Evolutionary conservation across 2,888 invertebrate genomes (phyloP), one percentile per base, ranked within the genome.

Genomic region (Zygogramma bicolorata): DNA sequence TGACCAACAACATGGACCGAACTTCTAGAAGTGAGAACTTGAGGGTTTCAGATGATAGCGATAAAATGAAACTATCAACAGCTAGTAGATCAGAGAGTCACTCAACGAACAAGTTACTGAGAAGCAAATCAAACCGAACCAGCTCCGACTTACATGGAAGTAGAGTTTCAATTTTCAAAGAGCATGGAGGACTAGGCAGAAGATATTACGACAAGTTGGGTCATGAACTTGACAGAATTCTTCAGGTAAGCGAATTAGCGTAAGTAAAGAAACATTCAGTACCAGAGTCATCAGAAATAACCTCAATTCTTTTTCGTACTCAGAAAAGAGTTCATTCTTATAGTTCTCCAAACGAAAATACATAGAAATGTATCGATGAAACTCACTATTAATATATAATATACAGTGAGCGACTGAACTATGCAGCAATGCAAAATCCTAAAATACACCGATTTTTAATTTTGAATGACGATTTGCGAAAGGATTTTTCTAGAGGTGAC

Each of bases 131-230:
- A 29, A 29, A n/a, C 10, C 25, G 18, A 34, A 53, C 34, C 6
- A 72, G 72, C 7, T 3, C 18, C 1, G 68, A 74, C 13, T 10
- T 75, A 63, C 22, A 61, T 7, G 75, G 76, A 49, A 74, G 65
- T 31, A 74, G 31, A 58, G 18, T 75, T 7, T 58, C 65, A 2
- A 29, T 77, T 7, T 60, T 72, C n/a, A 60, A 53, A 7, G 68
- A 73, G 13, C 80, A 80, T 74, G 80, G 80, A 6, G 84, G 85
- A 27, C 69, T 85, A 15, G 85, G 85, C 4, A 68, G 60, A 18
- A 76, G 80, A 40, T 85, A 79, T 65, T 82, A 80, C 60, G 77
- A 82, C 1, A 75, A 70, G 29, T 66, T 84, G 42, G 76, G 76
- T 7, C 60, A 70, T 25, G 75, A 81, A 38, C 71, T 78, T 59